These are phyloP conservation scores for Hirudo medicinalis DNA, from an alignment of 1,140 invertebrate genomes.

Conservation along the genomic window DNA sequence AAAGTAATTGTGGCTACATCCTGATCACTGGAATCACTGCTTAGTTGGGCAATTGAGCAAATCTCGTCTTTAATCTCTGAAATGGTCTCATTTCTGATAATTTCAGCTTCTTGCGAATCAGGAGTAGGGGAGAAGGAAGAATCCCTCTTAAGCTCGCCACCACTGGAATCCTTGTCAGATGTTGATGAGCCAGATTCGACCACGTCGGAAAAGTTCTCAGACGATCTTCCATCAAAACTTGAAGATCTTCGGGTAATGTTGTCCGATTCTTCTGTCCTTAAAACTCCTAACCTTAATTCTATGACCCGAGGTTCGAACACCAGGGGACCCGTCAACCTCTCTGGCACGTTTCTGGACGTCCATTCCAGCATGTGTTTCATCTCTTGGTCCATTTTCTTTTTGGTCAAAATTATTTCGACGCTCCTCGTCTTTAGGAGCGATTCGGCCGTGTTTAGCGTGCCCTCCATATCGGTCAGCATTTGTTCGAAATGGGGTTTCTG, in stretches of 20 bases:
- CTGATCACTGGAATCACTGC: not conserved
- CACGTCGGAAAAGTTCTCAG: not conserved
- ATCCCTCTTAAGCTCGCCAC: no score
- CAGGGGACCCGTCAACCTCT: not conserved
- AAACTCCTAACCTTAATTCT: not conserved
- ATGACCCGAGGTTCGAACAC: not conserved
- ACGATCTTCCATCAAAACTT: no score
- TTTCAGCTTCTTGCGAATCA: no score
- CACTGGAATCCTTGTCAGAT: not conserved
- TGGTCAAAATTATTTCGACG: conserved; percentile 39
- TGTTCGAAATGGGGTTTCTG: conserved; percentile 34
- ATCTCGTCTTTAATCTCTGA: not conserved
- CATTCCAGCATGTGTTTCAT: conserved; percentile 25
- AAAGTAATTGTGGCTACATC: not conserved
- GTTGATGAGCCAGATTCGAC: not conserved
- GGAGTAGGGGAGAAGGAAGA: no score
- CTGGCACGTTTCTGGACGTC: not conserved
- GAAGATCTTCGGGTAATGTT: not conserved
- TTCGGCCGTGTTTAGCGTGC: conserved; percentile 37
- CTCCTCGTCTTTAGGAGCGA: conserved; percentile 37
- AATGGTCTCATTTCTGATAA: no score
- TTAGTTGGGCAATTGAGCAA: not conserved
- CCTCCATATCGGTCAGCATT: conserved; percentile 35
- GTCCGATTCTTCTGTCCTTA: not conserved
- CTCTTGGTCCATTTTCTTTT: conserved; percentile 37